Base-by-base conservation (phyloP, 2,797 vertebrate genomes). In the Rhadinocentrus ornatus region DNA sequence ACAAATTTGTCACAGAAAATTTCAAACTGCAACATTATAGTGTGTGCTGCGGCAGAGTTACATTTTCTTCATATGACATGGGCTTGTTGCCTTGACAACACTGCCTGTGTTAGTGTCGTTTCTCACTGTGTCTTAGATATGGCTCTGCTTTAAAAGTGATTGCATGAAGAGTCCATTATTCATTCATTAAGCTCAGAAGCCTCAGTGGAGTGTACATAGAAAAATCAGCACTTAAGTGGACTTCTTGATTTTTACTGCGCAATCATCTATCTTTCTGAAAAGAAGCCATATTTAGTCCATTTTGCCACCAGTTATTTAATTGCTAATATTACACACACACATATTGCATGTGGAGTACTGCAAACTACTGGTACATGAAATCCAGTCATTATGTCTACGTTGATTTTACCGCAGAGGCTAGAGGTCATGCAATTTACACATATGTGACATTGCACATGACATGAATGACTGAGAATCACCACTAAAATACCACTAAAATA, bases 71-170 rank as follows among this genome's bases (percentile, higher is more conserved):
- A 56, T 15, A 27, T 63, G 52, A 63, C 60, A 56, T 41, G 35
- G 39, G 32, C 54, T 52, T 63, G 69, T 71, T 71, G 69, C 61
- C 69, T 63, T 71, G 61, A 71, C 60, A 63, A 71, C 69, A 34
- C 8, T 31, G 54, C 22, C 24, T 13, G 4, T 53, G 50, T 53
- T 53, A 27, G 24, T 53, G 50, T 53, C 11, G 26, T 53, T 59
- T 62, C 55, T 39, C 57, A 46, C 31, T 44, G 52, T 31, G 55
- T 63, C 53, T 56, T 56, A 52, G 53, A 62, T 62, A 48, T 56
- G 39, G 69, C 69, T 56, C 52, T 57, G 52, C 52, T 35, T 32
- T 55, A 56, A 62, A 56, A 46, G 41, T 20, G 13, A 20, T 63
- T 46, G 9, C 20, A 61, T 53, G n/a, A 50, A 52, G 46, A 69